These are phyloP conservation scores for Atherinomorus stipes DNA, from an alignment of 2,113 vertebrate genomes.

Conservation along the genomic window DNA sequence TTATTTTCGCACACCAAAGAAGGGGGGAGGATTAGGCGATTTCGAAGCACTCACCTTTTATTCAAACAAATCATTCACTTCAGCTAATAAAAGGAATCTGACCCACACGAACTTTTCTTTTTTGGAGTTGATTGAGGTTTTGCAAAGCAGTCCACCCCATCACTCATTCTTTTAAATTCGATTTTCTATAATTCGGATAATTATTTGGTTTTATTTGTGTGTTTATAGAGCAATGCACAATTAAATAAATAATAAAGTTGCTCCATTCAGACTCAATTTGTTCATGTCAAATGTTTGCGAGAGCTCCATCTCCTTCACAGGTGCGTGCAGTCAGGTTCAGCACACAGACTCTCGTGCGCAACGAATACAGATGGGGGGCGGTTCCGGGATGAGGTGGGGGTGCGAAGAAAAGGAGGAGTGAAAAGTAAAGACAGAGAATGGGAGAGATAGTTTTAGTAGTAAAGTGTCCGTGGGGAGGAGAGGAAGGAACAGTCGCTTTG, in stretches of 20 bases:
- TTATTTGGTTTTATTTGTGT: too few relatives aligned
- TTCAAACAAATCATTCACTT: constrained; percentile 77
- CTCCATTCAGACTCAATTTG: too few relatives aligned
- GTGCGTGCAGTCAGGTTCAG: constrained; percentile 14
- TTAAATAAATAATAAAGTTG: too few relatives aligned
- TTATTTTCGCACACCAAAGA: constrained; percentile 69
- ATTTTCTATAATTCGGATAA: too few relatives aligned
- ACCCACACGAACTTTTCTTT: constrained; percentile 66
- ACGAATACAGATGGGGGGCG: constrained; percentile 33
- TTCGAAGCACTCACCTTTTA: constrained; percentile 73
- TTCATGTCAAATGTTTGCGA: neutral
- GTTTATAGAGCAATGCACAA: too few relatives aligned
- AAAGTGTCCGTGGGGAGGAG: constrained; percentile 44
- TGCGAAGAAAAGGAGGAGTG: constrained; percentile 65
- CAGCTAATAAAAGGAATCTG: constrained; percentile 74
- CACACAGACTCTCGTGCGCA: constrained; percentile 33
- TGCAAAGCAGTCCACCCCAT: constrained; percentile 27
- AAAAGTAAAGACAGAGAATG: constrained; percentile 31
- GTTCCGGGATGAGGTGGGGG: constrained; percentile 64
- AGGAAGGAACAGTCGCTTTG: constrained; percentile 40
- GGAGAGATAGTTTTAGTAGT: constrained; percentile 24
- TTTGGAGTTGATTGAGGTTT: constrained; percentile 39
- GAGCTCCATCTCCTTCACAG: constrained; percentile 4
- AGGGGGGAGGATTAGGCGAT: constrained; percentile 63
- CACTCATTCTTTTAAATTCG: neutral